Evolutionary conservation across 2,888 invertebrate species (phyloP), one percentile per base, ranked within the genome.

Genomic region (Agriotes lineatus): DNA sequence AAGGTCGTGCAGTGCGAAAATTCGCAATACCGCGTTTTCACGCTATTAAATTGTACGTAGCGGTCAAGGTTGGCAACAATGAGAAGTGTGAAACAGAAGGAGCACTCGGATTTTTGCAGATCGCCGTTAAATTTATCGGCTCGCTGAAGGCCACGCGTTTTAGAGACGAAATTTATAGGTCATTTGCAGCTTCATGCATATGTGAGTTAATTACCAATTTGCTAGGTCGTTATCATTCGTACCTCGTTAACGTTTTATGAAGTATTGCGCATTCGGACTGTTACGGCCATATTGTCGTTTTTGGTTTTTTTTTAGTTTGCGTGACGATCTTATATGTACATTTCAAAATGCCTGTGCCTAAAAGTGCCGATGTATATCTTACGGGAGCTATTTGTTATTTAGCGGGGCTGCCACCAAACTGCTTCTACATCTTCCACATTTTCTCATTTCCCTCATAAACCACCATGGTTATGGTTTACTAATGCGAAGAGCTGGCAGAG

Each of bases 121-220:
- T 16, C n/a, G n/a, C n/a, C n/a, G n/a, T n/a, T 25, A 50, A 20
- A 52, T 42, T 52, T 52, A 7, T 33, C 35, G 37, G 12, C 16
- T 33, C 30, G 22, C 16, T 60, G 10, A 30, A n/a, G n/a, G n/a
- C n/a, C n/a, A n/a, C n/a, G n/a, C n/a, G 37, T 37, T 37, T 37
- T 61, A 37, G 42, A 62, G 20, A 54, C 18, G 2, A 52, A 62
- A 62, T 62, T 62, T 52, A 62, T 52, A 52, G 30, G 50, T 19
- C 50, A 44, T 62, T 62, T 52, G 52, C 39, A 62, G 30, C 39
- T 52, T 62, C 54, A 54, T 62, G 62, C 62, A 62, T 39, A 62
- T 62, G 62, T 62, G 62, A 52, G 42, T 52, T 54, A 62, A 52
- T 52, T 62, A 62, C 62, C 54, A 62, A 62, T 62, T 62, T 52